These are phyloP conservation scores for Cyclophora albipunctata DNA, from an alignment of 2,888 invertebrate genomes.

Conservation along the genomic window DNA sequence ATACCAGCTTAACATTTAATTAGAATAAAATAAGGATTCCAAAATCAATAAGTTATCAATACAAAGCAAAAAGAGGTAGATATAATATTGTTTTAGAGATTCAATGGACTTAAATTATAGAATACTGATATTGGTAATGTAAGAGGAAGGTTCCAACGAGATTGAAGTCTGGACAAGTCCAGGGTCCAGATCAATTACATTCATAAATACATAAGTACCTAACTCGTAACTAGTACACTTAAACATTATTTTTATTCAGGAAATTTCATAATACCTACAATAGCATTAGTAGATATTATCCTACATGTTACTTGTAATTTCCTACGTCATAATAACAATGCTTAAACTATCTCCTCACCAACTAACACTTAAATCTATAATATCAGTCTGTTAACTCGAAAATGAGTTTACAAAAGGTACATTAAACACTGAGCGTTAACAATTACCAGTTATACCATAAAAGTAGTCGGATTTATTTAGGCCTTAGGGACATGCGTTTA, in stretches of 20 bases:
- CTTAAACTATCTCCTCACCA: conserved; percentile 50
- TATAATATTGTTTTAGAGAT: conserved; percentile 62
- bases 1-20: conserved; percentile 11
- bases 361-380: conserved; percentile 64
- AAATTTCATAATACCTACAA: too few relatives aligned
- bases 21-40: conserved; percentile 41
- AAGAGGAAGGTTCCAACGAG: conserved; percentile 18
- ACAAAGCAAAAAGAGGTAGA: conserved; percentile 70
- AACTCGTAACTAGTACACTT: neutral
- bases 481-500: conserved; percentile 7
- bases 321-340: conserved; percentile 27
- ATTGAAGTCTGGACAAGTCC: conserved; percentile 3
- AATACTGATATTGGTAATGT: conserved; percentile 69
- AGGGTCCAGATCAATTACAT: neutral
- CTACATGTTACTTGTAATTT: too few relatives aligned
- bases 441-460: conserved; percentile 24
- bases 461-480: neutral
- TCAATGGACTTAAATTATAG: conserved; percentile 49
- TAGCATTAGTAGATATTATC: neutral
- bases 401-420: conserved; percentile 52
- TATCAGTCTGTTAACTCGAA: conserved; percentile 67
- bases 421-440: conserved; percentile 51
- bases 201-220: conserved; percentile 1
- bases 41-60: conserved; percentile 56
- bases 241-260: too few relatives aligned